Evolutionary conservation across 2,113 vertebrate genomes (phyloP), one percentile per base, ranked within the genome.

Genomic region (Tretioscincus oriximinensis): DNA sequence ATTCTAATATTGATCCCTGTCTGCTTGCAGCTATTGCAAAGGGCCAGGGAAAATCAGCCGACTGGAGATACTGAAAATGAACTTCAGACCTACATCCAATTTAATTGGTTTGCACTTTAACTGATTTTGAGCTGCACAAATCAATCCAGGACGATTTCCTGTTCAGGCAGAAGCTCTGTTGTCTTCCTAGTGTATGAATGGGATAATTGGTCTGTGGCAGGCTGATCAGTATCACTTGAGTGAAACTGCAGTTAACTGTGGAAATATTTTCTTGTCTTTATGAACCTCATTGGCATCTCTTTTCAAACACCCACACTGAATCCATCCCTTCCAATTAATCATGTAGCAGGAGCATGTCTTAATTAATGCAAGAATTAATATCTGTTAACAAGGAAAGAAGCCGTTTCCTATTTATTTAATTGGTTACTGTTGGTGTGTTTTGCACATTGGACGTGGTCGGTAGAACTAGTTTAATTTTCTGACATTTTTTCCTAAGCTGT

Each of bases 331-430:
- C 35, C 66, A 82, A 47, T 81, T 81, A 67, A 75, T 67, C 73
- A 61, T 47, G 8, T 45, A 61, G n/a, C 61, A 54, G 31, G 22
- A 81, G 26, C 51, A 60, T 47, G 7, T 88, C 77, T 86, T 90
- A 64, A 78, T 66, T 84, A 88, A 65, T 45, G 7, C 6, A 0
- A 14, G 7, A 1, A 81, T 51, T 71, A 81, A 47, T 83, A 73
- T 1, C 41, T 85, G 80, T 69, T 72, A 67, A 28, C 86, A 83
- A 77, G 76, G 65, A 81, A 85, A 74, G 74, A 28, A 77, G 83
- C 75, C 68, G 35, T 49, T 75, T 68, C 35, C 70, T 7, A 47
- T 76, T 76, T 73, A 12, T 86, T 88, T 80, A 81, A 81, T 84
- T 81, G 76, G 41, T 0, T 0, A 31, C 49, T 84, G 29, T 35